phyloP scores from a whole-genome alignment of 2,113 vertebrate species.

The Osmerus mordax region DNA sequence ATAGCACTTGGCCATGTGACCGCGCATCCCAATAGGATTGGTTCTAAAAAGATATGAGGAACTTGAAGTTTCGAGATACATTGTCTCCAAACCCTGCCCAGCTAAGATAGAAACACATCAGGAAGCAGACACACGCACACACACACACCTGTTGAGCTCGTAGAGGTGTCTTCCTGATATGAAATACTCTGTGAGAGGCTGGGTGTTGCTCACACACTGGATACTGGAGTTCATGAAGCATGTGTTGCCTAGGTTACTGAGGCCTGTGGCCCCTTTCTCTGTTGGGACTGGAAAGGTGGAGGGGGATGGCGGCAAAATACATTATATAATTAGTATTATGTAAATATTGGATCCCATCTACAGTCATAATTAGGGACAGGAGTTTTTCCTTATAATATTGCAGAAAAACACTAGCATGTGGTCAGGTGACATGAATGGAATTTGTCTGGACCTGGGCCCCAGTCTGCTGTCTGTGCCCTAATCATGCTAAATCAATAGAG shows the following conservation, averaged over 20 bases:
- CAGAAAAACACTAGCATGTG: too few relatives aligned
- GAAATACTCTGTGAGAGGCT: conserved; percentile 93
- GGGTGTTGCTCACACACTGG: conserved; percentile 98
- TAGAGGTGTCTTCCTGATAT: conserved; percentile 96
- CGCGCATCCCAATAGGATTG: conserved; percentile 98
- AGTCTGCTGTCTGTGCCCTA: background rate
- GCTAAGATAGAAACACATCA: background rate
- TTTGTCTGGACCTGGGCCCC: too few relatives aligned
- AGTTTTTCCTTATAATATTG: too few relatives aligned
- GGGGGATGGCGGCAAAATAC: background rate
- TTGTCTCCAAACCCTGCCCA: too few relatives aligned
- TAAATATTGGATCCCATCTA: too few relatives aligned
- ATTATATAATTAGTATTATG: background rate
- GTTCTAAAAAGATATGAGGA: conserved; percentile 71
- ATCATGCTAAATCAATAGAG: background rate
- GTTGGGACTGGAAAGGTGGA: conserved; percentile 82
- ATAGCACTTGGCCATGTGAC: conserved; percentile 99
- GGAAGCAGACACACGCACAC: background rate
- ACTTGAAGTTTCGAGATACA: background rate
- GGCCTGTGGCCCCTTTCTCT: conserved; percentile 95
- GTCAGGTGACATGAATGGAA: too few relatives aligned
- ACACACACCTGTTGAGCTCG: conserved; percentile 90
- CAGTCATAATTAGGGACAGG: too few relatives aligned
- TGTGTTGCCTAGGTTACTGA: conserved; percentile 97
- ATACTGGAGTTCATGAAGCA: conserved; percentile 99